These are phyloP conservation scores for Lucilia sericata DNA, from an alignment of 1,140 invertebrate species.

Conservation along the genomic window DNA sequence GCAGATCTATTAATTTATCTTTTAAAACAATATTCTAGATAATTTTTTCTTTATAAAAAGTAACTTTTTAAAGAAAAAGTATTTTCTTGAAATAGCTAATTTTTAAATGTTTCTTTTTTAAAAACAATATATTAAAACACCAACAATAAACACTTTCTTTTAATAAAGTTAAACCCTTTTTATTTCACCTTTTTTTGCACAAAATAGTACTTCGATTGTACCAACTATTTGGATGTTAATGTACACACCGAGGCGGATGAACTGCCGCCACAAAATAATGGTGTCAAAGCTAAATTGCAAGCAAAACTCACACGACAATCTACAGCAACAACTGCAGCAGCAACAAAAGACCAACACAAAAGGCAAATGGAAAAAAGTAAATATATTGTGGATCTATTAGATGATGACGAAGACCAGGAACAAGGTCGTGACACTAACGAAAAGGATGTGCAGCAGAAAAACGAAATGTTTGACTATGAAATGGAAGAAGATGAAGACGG, in stretches of 20 bases:
- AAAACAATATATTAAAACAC: too few species aligned
- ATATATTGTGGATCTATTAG: background rate
- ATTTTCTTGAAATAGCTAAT: too few species aligned
- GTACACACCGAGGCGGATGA: conserved; percentile 46
- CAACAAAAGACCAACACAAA: background rate
- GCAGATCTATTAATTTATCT: too few species aligned
- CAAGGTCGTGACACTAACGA: background rate
- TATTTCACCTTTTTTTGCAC: background rate
- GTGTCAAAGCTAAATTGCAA: background rate
- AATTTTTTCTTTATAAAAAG: too few species aligned
- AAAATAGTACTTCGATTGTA: conserved; percentile 45
- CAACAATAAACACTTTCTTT: too few species aligned
- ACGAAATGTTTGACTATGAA: background rate
- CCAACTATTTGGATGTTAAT: conserved; percentile 45
- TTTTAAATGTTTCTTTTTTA: too few species aligned
- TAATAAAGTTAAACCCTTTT: too few species aligned
- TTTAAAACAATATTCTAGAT: too few species aligned
- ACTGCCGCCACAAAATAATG: background rate
- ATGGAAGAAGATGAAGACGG: conserved; percentile 1
- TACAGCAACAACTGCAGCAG: too few species aligned
- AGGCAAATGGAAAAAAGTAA: background rate
- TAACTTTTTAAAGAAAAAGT: too few species aligned
- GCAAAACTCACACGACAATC: background rate
- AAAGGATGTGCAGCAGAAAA: background rate
- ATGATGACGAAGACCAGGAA: conserved; percentile 16